phyloP scores from a whole-genome alignment of 2,113 vertebrate genomes.

The Brachirus orientalis region DNA sequence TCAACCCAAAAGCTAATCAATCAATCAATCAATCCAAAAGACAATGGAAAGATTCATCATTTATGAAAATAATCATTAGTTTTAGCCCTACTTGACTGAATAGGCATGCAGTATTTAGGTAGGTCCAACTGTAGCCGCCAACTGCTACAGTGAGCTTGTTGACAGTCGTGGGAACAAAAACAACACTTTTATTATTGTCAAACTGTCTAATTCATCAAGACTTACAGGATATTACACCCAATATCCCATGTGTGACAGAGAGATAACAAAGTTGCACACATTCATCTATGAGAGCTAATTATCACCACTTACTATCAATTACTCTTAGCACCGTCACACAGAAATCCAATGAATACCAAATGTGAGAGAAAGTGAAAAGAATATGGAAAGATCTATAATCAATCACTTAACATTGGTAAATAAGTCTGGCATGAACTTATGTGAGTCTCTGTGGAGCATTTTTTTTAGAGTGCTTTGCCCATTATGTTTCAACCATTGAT shows the following conservation, averaged over 20 bases:
- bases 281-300: slow-evolving; percentile 11
- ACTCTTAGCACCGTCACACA: background rate
- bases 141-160: background rate
- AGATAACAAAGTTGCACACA: slow-evolving; percentile 13
- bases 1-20: too few species aligned
- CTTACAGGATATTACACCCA: background rate
- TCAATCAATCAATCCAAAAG: too few species aligned
- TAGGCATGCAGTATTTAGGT: too few species aligned
- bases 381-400: slow-evolving; percentile 39
- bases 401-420: slow-evolving; percentile 59
- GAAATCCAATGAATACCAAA: slow-evolving; percentile 14
- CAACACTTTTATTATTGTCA: background rate
- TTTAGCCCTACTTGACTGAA: too few species aligned
- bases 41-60: too few species aligned
- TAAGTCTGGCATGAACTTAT: slow-evolving; percentile 49
- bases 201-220: slow-evolving; percentile 10
- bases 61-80: too few species aligned
- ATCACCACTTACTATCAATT: slow-evolving; percentile 29
- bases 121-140: background rate
- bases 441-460: slow-evolving; percentile 54
- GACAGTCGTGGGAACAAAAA: background rate
- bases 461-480: slow-evolving; percentile 57
- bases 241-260: background rate
- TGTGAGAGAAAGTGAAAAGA: slow-evolving; percentile 23
- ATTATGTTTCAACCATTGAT: slow-evolving; percentile 69